phyloP scores from a whole-genome alignment of 2,113 vertebrate species.

The Talpa occidentalis region DNA sequence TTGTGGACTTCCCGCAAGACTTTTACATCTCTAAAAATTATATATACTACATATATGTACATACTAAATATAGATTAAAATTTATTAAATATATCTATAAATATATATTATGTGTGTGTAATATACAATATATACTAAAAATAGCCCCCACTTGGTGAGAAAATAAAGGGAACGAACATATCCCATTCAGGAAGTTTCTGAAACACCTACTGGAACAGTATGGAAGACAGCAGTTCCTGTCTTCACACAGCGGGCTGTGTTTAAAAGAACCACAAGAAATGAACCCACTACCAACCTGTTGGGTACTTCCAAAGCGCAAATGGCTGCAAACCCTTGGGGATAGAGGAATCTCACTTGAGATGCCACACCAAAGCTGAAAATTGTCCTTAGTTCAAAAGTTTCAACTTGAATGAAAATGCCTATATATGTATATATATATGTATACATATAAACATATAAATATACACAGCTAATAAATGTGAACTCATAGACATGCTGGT shows the following conservation, averaged over 20 bases:
- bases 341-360: slow-evolving; percentile 31
- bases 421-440: not conserved
- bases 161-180: slow-evolving; percentile 67
- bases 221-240: slow-evolving; percentile 68
- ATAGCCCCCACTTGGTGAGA: not conserved
- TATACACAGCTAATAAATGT: slow-evolving; percentile 23
- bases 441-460: not conserved
- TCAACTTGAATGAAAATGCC: slow-evolving; percentile 1
- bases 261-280: slow-evolving; percentile 85
- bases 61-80: not conserved
- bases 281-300: slow-evolving; percentile 76
- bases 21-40: slow-evolving; percentile 43
- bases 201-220: slow-evolving; percentile 81
- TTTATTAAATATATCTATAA: too few relatives aligned
- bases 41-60: accelerated
- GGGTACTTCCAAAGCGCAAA: slow-evolving; percentile 78
- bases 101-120: too few relatives aligned
- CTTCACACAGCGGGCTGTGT: slow-evolving; percentile 79
- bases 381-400: slow-evolving; percentile 54
- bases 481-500: slow-evolving; percentile 52
- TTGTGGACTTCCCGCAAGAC: slow-evolving; percentile 64
- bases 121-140: not conserved
- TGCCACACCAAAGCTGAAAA: slow-evolving; percentile 53
- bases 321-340: slow-evolving; percentile 67
- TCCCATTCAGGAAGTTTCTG: slow-evolving; percentile 82